phyloP scores from a whole-genome alignment of 1,140 invertebrate genomes.

The Drosophila takahashii region DNA sequence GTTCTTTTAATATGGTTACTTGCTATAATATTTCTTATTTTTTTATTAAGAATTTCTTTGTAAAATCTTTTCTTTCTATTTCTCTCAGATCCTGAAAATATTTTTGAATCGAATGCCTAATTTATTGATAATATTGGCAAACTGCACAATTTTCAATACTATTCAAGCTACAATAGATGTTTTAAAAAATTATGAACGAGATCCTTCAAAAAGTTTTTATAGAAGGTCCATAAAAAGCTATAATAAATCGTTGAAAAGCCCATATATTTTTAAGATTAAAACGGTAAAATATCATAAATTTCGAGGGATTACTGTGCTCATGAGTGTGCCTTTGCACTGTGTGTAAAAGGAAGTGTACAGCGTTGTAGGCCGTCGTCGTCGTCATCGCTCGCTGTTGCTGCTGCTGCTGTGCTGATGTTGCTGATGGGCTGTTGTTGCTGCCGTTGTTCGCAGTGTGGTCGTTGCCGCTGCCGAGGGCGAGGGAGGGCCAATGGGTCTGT shows the following conservation, averaged over 20 bases:
- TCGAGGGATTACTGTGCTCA: conserved; percentile 12
- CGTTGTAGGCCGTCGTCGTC: conserved; percentile 68
- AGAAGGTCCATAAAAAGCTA: too few relatives aligned
- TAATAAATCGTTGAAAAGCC: too few relatives aligned
- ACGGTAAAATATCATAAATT: too few relatives aligned
- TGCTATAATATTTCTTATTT: background rate
- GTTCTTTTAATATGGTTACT: background rate
- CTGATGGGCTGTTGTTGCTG: conserved; percentile 21
- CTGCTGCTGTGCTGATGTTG: conserved; percentile 21
- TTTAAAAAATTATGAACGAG: too few relatives aligned
- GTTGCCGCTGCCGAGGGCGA: conserved; percentile 48
- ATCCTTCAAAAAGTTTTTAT: too few relatives aligned
- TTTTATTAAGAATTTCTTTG: too few relatives aligned
- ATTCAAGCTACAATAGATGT: too few relatives aligned
- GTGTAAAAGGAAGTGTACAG: conserved; percentile 81
- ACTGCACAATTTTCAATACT: too few relatives aligned
- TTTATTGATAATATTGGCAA: too few relatives aligned
- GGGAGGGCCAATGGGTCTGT: conserved; percentile 56
- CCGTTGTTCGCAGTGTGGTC: conserved; percentile 6
- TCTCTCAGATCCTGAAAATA: too few relatives aligned
- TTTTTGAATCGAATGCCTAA: too few relatives aligned
- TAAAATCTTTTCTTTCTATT: too few relatives aligned
- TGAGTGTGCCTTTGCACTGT: conserved; percentile 26
- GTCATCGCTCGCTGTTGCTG: conserved; percentile 39
- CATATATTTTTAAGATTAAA: background rate